phyloP scores from a whole-genome alignment of 2,888 invertebrate species.

The Steinernema scapterisci region DNA sequence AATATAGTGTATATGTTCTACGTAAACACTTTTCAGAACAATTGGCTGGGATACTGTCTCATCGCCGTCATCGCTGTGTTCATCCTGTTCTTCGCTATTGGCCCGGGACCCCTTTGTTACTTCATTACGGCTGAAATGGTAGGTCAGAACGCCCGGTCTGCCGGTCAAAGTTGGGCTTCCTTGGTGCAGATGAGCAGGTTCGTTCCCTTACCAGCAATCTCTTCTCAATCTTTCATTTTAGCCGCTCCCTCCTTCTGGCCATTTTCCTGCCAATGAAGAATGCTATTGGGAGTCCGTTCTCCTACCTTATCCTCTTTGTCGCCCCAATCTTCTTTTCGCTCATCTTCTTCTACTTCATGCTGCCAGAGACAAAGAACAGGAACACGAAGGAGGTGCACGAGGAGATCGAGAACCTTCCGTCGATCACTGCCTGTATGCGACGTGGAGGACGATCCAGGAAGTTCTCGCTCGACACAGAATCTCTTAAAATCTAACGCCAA shows the following conservation, averaged over 20 bases:
- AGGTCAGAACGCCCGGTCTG: conserved; percentile 54
- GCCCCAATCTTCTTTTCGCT: conserved; percentile 52
- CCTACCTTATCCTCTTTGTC: conserved; percentile 57
- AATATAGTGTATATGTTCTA: neutral
- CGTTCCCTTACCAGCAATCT: neutral
- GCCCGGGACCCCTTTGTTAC: conserved; percentile 60
- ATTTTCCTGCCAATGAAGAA: conserved; percentile 57
- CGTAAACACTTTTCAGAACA: conserved; percentile 39
- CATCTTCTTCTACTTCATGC: conserved; percentile 54
- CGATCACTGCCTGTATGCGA: conserved; percentile 2
- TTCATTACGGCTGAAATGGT: conserved; percentile 60
- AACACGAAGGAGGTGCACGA: conserved; percentile 41
- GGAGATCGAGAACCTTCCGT: conserved; percentile 36
- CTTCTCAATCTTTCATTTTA: conserved; percentile 39
- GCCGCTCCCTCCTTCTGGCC: conserved; percentile 54
- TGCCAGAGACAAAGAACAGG: conserved; percentile 59
- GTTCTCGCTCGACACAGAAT: neutral
- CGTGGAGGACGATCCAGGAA: neutral
- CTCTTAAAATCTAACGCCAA: neutral
- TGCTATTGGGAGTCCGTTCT: conserved; percentile 50
- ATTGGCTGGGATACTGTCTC: conserved; percentile 49
- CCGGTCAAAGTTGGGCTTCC: conserved; percentile 59
- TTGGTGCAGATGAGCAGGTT: conserved; percentile 59
- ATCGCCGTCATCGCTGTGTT: conserved; percentile 55
- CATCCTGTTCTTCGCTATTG: conserved; percentile 55